These are phyloP conservation scores for Mystacides longicornis DNA, from an alignment of 2,888 invertebrate genomes.

Conservation along the genomic window DNA sequence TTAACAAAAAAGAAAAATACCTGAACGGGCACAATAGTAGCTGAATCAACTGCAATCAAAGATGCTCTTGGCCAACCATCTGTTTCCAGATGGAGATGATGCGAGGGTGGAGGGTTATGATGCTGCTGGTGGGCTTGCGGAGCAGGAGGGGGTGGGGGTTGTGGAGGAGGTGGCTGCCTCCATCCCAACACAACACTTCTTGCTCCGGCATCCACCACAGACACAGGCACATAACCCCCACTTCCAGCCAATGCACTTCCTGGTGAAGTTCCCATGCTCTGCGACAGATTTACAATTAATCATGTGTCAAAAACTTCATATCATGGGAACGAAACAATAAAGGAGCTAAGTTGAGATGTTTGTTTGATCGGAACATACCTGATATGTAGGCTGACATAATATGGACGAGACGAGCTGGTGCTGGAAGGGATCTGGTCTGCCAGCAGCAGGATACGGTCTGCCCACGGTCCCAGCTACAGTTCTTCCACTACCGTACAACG, in stretches of 20 bases:
- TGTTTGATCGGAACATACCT: slow-evolving; percentile 50
- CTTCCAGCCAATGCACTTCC: slow-evolving; percentile 26
- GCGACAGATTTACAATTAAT: too few relatives aligned
- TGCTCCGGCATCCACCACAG: slow-evolving; percentile 79
- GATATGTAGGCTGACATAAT: slow-evolving; percentile 83
- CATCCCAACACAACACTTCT: slow-evolving; percentile 58
- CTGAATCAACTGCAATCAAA: slow-evolving; percentile 24
- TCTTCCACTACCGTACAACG: slow-evolving; percentile 61
- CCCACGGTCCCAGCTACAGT: slow-evolving; percentile 50
- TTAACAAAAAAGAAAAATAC: slow-evolving; percentile 4
- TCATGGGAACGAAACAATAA: too few relatives aligned
- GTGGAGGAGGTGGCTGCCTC: slow-evolving; percentile 36
- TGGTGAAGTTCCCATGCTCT: slow-evolving; percentile 40
- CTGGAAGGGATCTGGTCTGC: slow-evolving; percentile 76
- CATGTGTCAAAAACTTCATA: too few relatives aligned
- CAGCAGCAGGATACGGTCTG: slow-evolving; percentile 54
- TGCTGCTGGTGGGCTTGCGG: slow-evolving; percentile 16
- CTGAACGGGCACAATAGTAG: slow-evolving; percentile 24
- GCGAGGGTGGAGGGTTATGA: slow-evolving; percentile 42
- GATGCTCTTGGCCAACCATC: slow-evolving; percentile 40
- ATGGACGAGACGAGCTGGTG: slow-evolving; percentile 92
- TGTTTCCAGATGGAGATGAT: slow-evolving; percentile 63
- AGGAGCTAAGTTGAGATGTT: too few relatives aligned
- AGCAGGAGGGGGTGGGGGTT: slow-evolving; percentile 39
- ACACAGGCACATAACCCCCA: slow-evolving; percentile 74